Conservation (phyloP, 2,797 vertebrate genomes). For the Pipistrellus pipistrellus region DNA sequence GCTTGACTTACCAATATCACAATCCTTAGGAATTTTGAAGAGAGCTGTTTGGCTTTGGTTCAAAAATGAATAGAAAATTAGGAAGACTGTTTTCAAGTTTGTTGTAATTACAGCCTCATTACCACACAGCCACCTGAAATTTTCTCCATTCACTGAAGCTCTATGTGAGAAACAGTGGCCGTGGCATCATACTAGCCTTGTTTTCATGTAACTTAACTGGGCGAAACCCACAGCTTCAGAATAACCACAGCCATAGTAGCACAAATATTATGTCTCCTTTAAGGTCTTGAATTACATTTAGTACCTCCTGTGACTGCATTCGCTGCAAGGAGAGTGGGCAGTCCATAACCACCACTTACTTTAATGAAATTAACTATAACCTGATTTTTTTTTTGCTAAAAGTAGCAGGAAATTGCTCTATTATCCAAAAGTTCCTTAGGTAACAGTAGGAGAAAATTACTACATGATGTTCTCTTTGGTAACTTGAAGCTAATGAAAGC, state of each 20-base stretch:
- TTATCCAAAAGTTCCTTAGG: slow-evolving; percentile 74
- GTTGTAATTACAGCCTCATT: not conserved
- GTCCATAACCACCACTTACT: slow-evolving; percentile 70
- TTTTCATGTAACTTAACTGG: not conserved
- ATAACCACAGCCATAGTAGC: not conserved
- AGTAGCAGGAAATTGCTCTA: slow-evolving; percentile 71
- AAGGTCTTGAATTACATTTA: slow-evolving; percentile 70
- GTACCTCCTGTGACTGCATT: slow-evolving; percentile 50
- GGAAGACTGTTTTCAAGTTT: not conserved
- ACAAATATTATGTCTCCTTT: slow-evolving; percentile 24
- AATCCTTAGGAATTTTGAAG: not conserved
- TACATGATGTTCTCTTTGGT: slow-evolving; percentile 59
- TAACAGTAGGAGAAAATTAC: slow-evolving; percentile 77
- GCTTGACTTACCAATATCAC: not conserved
- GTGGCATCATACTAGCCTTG: not conserved
- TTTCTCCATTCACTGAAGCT: not conserved
- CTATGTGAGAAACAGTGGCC: slow-evolving; percentile 2
- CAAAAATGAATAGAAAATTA: not conserved
- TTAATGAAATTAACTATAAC: slow-evolving; percentile 82
- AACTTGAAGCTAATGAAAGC: slow-evolving; percentile 72
- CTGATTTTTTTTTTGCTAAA: slow-evolving; percentile 72
- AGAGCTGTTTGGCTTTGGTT: not conserved
- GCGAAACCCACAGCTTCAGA: slow-evolving; percentile 38
- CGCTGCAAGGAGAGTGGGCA: slow-evolving; percentile 61
- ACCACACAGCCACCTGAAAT: not conserved